A percentile compares a stretch with the other conserved stretches of the same genome.
phyloP scores from a whole-genome alignment of 2,888 invertebrate genomes.

The Acronicta alni region DNA sequence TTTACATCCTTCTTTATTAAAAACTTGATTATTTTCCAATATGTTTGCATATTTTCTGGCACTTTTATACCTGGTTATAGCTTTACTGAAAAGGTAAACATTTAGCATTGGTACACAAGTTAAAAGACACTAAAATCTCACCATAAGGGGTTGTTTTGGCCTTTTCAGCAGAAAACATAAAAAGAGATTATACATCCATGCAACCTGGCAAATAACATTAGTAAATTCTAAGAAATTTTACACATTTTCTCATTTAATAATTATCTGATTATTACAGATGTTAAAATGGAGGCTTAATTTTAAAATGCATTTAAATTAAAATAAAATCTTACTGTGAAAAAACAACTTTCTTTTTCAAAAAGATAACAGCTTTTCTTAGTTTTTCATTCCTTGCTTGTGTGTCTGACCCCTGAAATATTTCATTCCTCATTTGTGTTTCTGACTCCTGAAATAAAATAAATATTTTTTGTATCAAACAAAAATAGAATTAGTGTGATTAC shows the following conservation, averaged over 20 bases:
- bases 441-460: slow-evolving; percentile 53
- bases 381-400: slow-evolving; percentile 19
- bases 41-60: slow-evolving; percentile 13
- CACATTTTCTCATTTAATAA: no score
- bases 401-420: slow-evolving; percentile 56
- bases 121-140: no score
- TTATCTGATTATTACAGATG: no score
- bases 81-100: slow-evolving; percentile 21
- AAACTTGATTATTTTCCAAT: slow-evolving; percentile 60
- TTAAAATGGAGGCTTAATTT: not conserved
- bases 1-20: slow-evolving; percentile 71
- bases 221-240: no score
- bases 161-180: no score
- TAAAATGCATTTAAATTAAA: not conserved
- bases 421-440: slow-evolving; percentile 18
- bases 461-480: not conserved
- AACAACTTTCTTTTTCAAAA: slow-evolving; percentile 71
- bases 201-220: no score
- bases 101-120: not conserved
- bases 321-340: slow-evolving; percentile 71
- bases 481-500: no score
- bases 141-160: no score
- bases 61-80: slow-evolving; percentile 11
- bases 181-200: no score
- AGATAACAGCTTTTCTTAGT: slow-evolving; percentile 53